These are phyloP conservation scores for Aviceda subcristata DNA, from an alignment of 2,113 vertebrate genomes.

Conservation along the genomic window DNA sequence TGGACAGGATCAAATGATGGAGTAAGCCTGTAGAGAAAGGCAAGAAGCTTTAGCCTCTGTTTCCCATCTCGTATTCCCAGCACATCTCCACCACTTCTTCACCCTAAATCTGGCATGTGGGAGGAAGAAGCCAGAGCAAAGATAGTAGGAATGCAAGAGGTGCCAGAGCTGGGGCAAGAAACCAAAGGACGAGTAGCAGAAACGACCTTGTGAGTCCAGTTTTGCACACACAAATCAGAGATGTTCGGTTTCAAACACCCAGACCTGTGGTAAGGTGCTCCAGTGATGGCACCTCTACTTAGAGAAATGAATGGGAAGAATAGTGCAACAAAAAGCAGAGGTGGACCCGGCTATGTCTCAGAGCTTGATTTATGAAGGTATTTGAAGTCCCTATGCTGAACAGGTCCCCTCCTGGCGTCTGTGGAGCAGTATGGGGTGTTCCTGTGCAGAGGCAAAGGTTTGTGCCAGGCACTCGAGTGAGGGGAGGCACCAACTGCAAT, in stretches of 20 bases:
- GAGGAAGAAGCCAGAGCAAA: background rate
- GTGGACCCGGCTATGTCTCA: background rate
- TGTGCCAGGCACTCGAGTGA: background rate
- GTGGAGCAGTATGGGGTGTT: background rate
- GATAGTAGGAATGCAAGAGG: background rate
- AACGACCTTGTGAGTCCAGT: fast-evolving
- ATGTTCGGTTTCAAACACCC: background rate
- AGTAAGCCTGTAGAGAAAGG: background rate
- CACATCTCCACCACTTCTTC: background rate
- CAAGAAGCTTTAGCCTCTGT: background rate
- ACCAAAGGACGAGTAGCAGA: background rate
- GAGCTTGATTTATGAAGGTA: background rate
- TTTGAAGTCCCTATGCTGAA: background rate
- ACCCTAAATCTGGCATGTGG: background rate
- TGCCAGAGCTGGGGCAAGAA: background rate
- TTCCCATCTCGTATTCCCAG: background rate
- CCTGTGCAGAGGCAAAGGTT: background rate
- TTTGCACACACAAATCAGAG: background rate
- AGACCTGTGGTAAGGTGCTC: background rate
- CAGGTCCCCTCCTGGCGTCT: background rate
- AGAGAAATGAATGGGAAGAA: background rate
- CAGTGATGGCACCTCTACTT: background rate
- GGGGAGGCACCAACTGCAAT: fast-evolving
- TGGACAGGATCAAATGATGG: background rate
- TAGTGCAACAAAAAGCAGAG: background rate